These are phyloP conservation scores for Toxotes lorentzi DNA, from an alignment of 2,797 vertebrate species.

Conservation along the genomic window DNA sequence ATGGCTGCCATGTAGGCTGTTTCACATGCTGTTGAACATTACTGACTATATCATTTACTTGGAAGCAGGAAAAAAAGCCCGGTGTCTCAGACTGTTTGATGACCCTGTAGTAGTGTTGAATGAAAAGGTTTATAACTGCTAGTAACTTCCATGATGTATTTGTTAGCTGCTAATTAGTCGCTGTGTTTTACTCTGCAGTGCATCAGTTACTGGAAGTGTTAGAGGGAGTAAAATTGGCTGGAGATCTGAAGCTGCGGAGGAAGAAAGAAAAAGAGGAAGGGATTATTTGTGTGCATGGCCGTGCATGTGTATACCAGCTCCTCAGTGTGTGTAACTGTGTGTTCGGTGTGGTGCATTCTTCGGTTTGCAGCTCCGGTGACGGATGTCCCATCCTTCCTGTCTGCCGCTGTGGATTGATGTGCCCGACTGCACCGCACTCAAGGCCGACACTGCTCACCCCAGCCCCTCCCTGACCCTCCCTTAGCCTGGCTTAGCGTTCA, in stretches of 20 bases:
- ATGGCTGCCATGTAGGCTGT: constrained; percentile 37
- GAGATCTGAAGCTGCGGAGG: constrained; percentile 33
- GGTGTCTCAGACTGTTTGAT: constrained; percentile 17
- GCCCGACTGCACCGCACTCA: constrained; percentile 46
- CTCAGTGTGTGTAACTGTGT: constrained; percentile 38
- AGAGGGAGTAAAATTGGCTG: constrained; percentile 25
- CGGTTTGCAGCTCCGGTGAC: constrained; percentile 67
- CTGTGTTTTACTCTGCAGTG: constrained; percentile 35
- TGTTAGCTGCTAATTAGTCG: constrained; percentile 52
- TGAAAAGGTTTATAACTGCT: constrained; percentile 10
- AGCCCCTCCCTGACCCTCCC: constrained; percentile 25
- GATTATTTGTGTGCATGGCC: constrained; percentile 28
- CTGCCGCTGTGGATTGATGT: constrained; percentile 62
- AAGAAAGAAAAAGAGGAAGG: background rate
- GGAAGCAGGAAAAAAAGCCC: background rate
- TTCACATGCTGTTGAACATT: constrained; percentile 57
- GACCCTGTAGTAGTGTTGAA: background rate
- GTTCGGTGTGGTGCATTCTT: constrained; percentile 40
- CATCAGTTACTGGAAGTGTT: constrained; percentile 41
- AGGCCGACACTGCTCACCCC: constrained; percentile 39
- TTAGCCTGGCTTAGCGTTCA: constrained; percentile 10
- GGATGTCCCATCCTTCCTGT: constrained; percentile 70
- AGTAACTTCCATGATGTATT: constrained; percentile 43
- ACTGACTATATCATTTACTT: constrained; percentile 36
- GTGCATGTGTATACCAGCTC: constrained; percentile 11